Evolutionary conservation across 1,140 invertebrate species (phyloP).

Genomic region (Marisa cornuarietis): DNA sequence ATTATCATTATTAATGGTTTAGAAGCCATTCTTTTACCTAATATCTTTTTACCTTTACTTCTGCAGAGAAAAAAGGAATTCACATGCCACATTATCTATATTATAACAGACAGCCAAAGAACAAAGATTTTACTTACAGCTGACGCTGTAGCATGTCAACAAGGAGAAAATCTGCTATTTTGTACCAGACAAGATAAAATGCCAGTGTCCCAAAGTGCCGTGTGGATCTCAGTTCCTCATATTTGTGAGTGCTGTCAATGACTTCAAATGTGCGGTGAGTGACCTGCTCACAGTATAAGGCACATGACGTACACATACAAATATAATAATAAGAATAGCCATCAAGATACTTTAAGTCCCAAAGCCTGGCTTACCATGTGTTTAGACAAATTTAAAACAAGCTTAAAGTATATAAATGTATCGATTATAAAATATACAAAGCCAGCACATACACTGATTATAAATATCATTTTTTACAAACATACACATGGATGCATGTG

Average conservation of each 20-base stretch:
- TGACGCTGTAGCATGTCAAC: conserved; percentile 71
- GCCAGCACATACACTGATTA: not conserved
- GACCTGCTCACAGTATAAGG: conserved; percentile 65
- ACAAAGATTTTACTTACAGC: conserved; percentile 45
- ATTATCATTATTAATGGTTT: not conserved
- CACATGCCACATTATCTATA: not conserved
- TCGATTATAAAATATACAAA: not conserved
- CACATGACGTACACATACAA: too few species aligned
- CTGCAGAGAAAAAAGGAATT: not conserved
- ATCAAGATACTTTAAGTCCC: too few species aligned
- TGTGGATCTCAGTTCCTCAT: conserved; percentile 84
- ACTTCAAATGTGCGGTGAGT: conserved; percentile 80
- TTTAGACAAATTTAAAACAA: too few species aligned
- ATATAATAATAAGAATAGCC: too few species aligned
- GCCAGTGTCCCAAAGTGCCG: conserved; percentile 91
- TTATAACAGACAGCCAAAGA: too few species aligned
- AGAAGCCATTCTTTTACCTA: too few species aligned
- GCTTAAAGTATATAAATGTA: not conserved
- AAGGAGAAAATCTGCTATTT: conserved; percentile 83
- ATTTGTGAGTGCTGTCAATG: conserved; percentile 76
- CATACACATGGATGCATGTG: not conserved
- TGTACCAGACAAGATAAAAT: conserved; percentile 87
- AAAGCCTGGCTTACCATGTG: too few species aligned
- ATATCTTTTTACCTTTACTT: too few species aligned
- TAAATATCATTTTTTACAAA: too few species aligned